A percentile compares a stretch with the other conserved stretches of the same genome.
phyloP scores from a whole-genome alignment of 2,888 invertebrate species.

The Operophtera brumata region DNA sequence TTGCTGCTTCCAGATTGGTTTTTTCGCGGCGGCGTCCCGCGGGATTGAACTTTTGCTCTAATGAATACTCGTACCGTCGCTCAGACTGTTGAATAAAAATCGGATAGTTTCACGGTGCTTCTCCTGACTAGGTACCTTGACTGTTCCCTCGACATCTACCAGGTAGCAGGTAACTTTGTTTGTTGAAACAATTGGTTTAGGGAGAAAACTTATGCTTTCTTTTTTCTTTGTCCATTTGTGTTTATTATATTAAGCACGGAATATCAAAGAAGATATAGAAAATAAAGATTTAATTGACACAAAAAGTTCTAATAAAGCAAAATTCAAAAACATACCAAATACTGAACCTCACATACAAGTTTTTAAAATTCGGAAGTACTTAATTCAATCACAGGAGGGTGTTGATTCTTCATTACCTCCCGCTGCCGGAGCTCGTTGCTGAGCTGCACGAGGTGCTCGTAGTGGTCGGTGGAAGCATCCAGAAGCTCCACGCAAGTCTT shows the following conservation, averaged over 20 bases:
- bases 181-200: conserved; percentile 15
- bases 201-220: not conserved
- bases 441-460: conserved; percentile 63
- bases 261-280: not conserved
- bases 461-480: conserved; percentile 64
- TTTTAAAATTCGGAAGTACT: conserved; percentile 41
- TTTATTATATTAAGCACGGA: not conserved
- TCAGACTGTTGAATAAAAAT: conserved; percentile 43
- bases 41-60: conserved; percentile 63
- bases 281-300: conserved; percentile 1
- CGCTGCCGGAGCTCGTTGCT: conserved; percentile 58
- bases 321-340: not conserved
- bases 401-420: conserved; percentile 41
- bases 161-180: conserved; percentile 8
- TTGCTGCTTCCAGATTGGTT: conserved; percentile 75
- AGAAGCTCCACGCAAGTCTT: conserved; percentile 59
- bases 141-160: conserved; percentile 18
- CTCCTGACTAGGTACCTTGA: conserved; percentile 31
- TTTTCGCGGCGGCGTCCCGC: conserved; percentile 73
- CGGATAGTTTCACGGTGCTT: conserved; percentile 38
- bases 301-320: not conserved
- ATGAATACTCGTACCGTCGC: conserved; percentile 58
- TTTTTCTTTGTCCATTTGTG: not conserved
- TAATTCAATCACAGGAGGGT: conserved; percentile 59
- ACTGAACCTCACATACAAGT: not conserved